A percentile compares a stretch with the other conserved stretches of the same genome.
phyloP scores from a whole-genome alignment of 2,797 vertebrate species.

The Microctenopoma steveboyesi region DNA sequence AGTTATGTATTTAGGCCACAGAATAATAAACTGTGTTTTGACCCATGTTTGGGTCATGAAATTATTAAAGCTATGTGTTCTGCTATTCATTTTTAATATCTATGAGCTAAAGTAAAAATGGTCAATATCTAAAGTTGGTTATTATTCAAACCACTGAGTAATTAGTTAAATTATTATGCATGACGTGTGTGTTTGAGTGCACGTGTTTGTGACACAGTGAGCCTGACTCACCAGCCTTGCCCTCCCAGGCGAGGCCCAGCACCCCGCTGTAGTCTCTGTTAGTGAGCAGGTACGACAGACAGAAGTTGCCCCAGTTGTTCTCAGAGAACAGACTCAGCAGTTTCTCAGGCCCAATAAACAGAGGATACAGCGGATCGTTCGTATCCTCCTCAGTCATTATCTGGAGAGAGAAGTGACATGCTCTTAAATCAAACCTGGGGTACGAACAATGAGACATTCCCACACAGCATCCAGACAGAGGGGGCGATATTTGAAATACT shows the following conservation, averaged over 20 bases:
- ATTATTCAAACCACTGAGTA: too few species aligned
- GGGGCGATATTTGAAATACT: background rate
- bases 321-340: conserved; percentile 84
- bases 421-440: background rate
- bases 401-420: conserved; percentile 59
- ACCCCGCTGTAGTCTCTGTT: conserved; percentile 86
- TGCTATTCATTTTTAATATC: too few species aligned
- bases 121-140: too few species aligned
- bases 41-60: too few species aligned
- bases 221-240: conserved; percentile 77
- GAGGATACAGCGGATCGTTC: conserved; percentile 64
- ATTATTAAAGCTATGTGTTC: too few species aligned
- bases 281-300: conserved; percentile 88
- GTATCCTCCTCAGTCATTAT: conserved; percentile 73
- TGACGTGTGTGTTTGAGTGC: too few species aligned
- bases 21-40: too few species aligned
- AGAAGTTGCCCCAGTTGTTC: conserved; percentile 84
- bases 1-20: too few species aligned
- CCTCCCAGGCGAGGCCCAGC: conserved; percentile 87
- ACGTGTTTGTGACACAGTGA: background rate
- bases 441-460: too few species aligned
- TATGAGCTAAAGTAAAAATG: too few species aligned
- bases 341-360: conserved; percentile 84
- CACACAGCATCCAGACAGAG: background rate
- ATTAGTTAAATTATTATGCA: too few species aligned